Evolutionary conservation across 2,888 invertebrate genomes (phyloP).

Genomic region (Choristoneura rosaceana): DNA sequence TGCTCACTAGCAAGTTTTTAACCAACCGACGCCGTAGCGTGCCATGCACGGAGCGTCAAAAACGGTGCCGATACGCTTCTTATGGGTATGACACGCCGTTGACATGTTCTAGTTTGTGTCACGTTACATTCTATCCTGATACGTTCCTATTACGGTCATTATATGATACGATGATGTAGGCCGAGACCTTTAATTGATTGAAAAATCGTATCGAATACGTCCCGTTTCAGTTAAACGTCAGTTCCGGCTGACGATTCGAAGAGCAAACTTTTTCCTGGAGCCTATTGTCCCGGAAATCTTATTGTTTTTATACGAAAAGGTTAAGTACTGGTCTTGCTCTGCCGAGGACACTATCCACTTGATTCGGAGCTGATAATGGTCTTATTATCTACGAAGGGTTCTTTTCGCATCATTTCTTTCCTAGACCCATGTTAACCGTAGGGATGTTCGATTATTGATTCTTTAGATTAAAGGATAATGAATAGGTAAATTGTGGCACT

Average conservation of each 20-base stretch:
- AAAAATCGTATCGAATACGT: neutral
- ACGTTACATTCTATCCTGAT: too few species aligned
- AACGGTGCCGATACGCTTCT: too few species aligned
- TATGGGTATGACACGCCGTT: too few species aligned
- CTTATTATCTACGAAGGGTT: slow-evolving; percentile 29
- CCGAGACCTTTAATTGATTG: neutral
- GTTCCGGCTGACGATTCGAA: slow-evolving; percentile 5
- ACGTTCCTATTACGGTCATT: too few species aligned
- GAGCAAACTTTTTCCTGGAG: slow-evolving; percentile 21
- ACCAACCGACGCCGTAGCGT: too few species aligned
- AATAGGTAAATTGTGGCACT: neutral
- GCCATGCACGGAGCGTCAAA: too few species aligned
- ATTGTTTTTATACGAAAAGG: slow-evolving; percentile 39
- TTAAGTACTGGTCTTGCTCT: slow-evolving; percentile 32
- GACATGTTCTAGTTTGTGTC: too few species aligned
- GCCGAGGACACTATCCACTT: slow-evolving; percentile 35
- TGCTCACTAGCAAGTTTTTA: too few species aligned
- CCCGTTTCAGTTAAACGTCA: neutral
- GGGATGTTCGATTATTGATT: neutral
- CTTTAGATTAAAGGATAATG: neutral
- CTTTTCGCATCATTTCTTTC: slow-evolving; percentile 1
- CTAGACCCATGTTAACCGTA: neutral
- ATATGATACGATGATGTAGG: too few species aligned
- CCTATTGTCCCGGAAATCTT: slow-evolving; percentile 36
- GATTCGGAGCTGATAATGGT: slow-evolving; percentile 26